Evolutionary conservation across 2,797 vertebrate genomes (phyloP), one percentile per base, ranked within the genome.

Genomic region (Garrulus glandarius): DNA sequence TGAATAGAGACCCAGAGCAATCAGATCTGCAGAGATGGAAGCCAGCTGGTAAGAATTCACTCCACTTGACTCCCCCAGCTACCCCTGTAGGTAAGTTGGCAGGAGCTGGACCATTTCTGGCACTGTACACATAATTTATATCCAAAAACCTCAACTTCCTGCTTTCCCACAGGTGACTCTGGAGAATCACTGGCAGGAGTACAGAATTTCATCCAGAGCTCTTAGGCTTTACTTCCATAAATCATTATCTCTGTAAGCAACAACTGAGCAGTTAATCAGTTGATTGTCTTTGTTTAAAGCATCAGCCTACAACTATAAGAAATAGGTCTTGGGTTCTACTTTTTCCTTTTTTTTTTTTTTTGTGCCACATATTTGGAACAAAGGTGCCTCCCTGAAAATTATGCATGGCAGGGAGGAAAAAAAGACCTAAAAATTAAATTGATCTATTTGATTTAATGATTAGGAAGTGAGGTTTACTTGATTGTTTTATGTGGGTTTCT

Each of bases 121-220:
- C 43, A 30, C 47, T 10, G 9, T 6, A 39, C 10, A 34, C 30
- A 46, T 24, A 0, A 0, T 6, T 74, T 21, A 14, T 12, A 60
- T 5, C 12, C 12, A 24, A 71, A 76, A 32, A 22, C 1, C 5
- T 39, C 36, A 71, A 5, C 9, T 41, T 52, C 37, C 50, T 56
- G 7, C 32, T 56, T 63, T 72, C 46, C 43, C 5, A 27, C 7
- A 6, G 23, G 5, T 65, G 27, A 57, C 47, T 65, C 29, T 10
- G 11, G 23, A 79, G 22, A 76, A 49, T 11, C 32, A 7, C 69
- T 41, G 34, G 10, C 23, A 60, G 20, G 9, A 68, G 3, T 10
- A 44, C 20, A 76, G 39, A 53, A 72, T 59, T 59, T 55, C 17
- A 80, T 29, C 15, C 11, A 69, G 30, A 77, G 9, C 36, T 86